A percentile compares a stretch with the other conserved stretches of the same genome.
Conservation (phyloP, 2,797 vertebrate genomes). For the Apodemus agrarius region DNA sequence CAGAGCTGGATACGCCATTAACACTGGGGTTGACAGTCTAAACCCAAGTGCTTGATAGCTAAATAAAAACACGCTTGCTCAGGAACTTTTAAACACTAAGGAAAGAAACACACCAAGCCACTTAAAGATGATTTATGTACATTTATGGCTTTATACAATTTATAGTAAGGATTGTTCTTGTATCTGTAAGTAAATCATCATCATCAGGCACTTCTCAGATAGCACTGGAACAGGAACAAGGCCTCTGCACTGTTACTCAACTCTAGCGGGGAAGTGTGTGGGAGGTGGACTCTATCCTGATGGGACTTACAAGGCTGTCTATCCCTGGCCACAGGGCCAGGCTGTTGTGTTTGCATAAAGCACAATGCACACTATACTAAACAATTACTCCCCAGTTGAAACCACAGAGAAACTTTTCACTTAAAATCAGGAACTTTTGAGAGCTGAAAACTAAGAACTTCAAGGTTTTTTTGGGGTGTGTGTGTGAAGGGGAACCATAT, state of each 20-base stretch:
- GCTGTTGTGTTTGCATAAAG: conserved; percentile 89
- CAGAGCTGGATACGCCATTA: conserved; percentile 6
- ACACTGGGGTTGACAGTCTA: not conserved
- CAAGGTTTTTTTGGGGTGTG: conserved; percentile 39
- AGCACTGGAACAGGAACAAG: conserved; percentile 84
- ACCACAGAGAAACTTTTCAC: conserved; percentile 84
- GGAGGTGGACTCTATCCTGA: conserved; percentile 76
- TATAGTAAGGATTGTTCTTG: conserved; percentile 92
- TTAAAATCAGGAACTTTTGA: conserved; percentile 93
- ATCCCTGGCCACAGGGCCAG: conserved; percentile 79
- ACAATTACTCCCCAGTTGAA: conserved; percentile 88
- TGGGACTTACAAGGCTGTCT: conserved; percentile 83
- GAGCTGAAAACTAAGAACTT: conserved; percentile 89
- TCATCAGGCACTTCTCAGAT: conserved; percentile 91
- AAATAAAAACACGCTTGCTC: conserved; percentile 66
- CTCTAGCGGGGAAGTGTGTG: conserved; percentile 75
- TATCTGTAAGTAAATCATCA: conserved; percentile 89
- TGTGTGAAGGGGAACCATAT: conserved; percentile 80
- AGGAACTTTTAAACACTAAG: conserved; percentile 77
- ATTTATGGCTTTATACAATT: conserved; percentile 94
- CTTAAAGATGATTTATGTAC: conserved; percentile 93
- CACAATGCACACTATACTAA: conserved; percentile 87
- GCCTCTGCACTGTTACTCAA: conserved; percentile 83
- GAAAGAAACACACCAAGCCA: conserved; percentile 87
- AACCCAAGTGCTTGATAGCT: not conserved